Percentiles rank a stretch among this genome's conserved stretches.
These are phyloP conservation scores for Tamias sibiricus DNA, from an alignment of 2,113 vertebrate species.

Conservation along the genomic window DNA sequence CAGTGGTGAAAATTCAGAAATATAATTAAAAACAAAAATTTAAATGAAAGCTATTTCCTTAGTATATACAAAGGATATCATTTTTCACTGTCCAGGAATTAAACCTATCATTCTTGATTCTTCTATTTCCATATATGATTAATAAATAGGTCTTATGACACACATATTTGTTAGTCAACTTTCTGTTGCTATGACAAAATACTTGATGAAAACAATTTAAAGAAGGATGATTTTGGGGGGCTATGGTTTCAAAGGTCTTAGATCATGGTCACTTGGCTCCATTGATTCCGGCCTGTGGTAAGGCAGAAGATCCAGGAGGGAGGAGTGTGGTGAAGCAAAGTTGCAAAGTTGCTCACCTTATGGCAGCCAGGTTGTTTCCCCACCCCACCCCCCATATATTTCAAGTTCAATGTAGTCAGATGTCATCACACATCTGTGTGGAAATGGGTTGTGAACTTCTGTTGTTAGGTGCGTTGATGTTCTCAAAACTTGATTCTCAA, in stretches of 20 bases:
- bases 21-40: conserved; percentile 12
- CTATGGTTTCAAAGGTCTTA: background rate
- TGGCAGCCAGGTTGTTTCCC: no score
- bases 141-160: background rate
- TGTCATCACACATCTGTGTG: background rate
- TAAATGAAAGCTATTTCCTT: background rate
- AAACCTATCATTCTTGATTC: background rate
- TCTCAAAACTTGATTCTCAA: conserved; percentile 3
- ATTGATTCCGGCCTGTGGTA: background rate
- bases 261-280: background rate
- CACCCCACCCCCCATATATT: background rate
- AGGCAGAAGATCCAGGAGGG: background rate
- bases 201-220: background rate
- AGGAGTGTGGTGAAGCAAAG: background rate
- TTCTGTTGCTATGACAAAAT: no score
- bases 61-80: background rate
- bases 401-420: background rate
- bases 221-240: background rate
- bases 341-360: background rate
- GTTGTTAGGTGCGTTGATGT: background rate
- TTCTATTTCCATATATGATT: background rate
- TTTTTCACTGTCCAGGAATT: background rate
- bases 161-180: background rate
- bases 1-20: background rate
- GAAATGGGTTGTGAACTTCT: background rate